Evolutionary conservation across 2,888 invertebrate genomes (phyloP).

Genomic region (Amphimallon solstitiale): DNA sequence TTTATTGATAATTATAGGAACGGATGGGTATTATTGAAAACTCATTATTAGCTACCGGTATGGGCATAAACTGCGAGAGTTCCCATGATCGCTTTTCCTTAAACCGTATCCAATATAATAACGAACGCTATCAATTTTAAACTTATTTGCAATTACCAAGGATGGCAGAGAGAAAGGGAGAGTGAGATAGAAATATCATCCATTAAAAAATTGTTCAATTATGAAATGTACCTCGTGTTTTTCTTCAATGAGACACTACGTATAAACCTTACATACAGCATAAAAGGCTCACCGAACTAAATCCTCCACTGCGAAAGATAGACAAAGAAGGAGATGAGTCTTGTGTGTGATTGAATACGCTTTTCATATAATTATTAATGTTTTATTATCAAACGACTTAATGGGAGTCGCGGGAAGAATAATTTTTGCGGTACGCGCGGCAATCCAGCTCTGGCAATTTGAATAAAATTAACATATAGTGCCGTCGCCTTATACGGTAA

Average conservation of each 20-base stretch:
- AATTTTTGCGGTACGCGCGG: conserved; percentile 10
- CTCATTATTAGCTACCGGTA: neutral
- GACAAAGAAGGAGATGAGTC: neutral
- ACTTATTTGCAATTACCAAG: conserved; percentile 29
- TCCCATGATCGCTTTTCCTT: neutral
- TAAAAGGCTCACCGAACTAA: neutral
- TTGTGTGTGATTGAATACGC: conserved; percentile 15
- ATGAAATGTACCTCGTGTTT: conserved; percentile 18
- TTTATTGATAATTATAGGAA: neutral
- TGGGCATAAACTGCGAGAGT: no score
- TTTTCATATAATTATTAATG: conserved; percentile 30
- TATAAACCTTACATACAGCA: no score
- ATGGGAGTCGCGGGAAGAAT: conserved; percentile 23
- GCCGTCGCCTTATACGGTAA: conserved; percentile 37
- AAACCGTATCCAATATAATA: neutral
- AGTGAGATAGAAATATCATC: no score
- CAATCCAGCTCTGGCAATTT: conserved; percentile 29
- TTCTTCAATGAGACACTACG: neutral
- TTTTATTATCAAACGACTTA: conserved; percentile 37
- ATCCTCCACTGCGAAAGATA: neutral
- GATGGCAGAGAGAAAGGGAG: no score
- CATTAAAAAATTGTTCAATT: conserved; percentile 26
- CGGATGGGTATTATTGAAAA: neutral
- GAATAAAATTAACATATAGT: conserved; percentile 40
- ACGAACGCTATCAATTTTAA: conserved; percentile 17